These are phyloP conservation scores for Rhagoletis pomonella DNA, from an alignment of 1,140 invertebrate species.

Conservation along the genomic window DNA sequence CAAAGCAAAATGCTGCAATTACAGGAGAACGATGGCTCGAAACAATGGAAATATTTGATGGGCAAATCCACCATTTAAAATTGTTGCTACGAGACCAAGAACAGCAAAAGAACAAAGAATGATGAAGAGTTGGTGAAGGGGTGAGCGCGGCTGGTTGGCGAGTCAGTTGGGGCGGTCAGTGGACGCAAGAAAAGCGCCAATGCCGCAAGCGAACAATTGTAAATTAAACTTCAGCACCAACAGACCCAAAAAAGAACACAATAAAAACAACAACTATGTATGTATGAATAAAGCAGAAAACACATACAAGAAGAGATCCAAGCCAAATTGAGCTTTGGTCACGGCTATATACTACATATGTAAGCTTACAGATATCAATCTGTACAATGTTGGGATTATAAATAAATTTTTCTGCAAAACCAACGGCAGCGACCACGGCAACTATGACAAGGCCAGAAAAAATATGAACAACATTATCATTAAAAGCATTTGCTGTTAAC, in stretches of 20 bases:
- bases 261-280: background rate
- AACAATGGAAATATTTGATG: conserved; percentile 39
- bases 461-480: conserved; percentile 6
- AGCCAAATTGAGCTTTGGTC: conserved; percentile 21
- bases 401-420: background rate
- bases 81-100: conserved; percentile 15
- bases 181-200: background rate
- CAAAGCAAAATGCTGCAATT: background rate
- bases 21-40: conserved; percentile 16
- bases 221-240: background rate
- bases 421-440: background rate
- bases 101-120: background rate
- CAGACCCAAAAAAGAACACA: background rate
- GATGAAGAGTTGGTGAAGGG: background rate
- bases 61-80: conserved; percentile 27
- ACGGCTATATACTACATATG: background rate
- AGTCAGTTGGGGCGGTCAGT: background rate
- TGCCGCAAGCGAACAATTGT: background rate
- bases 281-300: no score
- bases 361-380: background rate
- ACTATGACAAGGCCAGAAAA: background rate
- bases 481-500: background rate
- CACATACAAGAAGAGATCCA: background rate
- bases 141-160: no score
- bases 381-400: background rate